phyloP scores from a whole-genome alignment of 2,113 vertebrate genomes.

The Tenebrosternarchus preto region DNA sequence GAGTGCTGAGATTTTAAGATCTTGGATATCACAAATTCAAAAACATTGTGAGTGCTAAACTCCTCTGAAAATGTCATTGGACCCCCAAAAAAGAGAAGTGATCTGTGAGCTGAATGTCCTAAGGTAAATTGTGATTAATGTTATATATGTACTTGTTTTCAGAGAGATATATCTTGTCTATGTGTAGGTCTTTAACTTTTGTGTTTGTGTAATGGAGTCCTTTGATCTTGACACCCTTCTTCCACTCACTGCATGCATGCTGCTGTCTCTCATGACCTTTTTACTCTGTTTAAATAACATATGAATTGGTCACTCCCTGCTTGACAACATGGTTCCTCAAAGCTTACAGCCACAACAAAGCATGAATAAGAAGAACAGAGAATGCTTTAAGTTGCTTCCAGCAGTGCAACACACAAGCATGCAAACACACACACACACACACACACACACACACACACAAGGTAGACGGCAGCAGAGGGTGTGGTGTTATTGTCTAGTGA shows the following conservation, averaged over 20 bases:
- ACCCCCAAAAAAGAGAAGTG: not conserved
- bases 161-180: not conserved
- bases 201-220: not conserved
- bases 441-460: slow-evolving; percentile 19
- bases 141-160: not conserved
- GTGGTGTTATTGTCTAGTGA: slow-evolving; percentile 10
- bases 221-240: slow-evolving; percentile 12
- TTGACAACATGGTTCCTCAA: slow-evolving; percentile 8
- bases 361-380: slow-evolving; percentile 41
- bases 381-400: slow-evolving; percentile 14
- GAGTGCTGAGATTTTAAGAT: not conserved
- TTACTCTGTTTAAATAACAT: not conserved
- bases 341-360: slow-evolving; percentile 25
- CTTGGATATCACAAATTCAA: not conserved
- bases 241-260: slow-evolving; percentile 2
- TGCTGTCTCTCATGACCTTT: not conserved
- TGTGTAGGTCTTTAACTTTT: not conserved
- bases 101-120: not conserved
- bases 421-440: slow-evolving; percentile 1
- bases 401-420: not conserved
- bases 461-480: slow-evolving; percentile 22
- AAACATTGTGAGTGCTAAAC: not conserved
- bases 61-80: not conserved
- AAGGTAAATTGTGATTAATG: not conserved
- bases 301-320: slow-evolving; percentile 20